Conservation (phyloP, 2,888 invertebrate genomes). For the Spodoptera picta region DNA sequence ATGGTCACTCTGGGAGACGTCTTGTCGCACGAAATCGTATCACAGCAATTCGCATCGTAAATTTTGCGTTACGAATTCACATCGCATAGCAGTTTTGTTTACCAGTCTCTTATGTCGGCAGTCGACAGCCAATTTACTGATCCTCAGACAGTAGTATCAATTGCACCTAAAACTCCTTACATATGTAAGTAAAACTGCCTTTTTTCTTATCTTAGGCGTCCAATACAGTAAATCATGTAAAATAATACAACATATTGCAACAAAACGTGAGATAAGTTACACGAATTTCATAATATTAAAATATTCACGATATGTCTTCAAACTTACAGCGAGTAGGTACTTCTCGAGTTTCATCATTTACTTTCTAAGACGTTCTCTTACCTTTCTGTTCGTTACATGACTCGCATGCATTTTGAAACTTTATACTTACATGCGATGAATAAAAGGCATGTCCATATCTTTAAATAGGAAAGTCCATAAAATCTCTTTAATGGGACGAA, state of each 20-base stretch:
- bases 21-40: no score
- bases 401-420: conserved; percentile 29
- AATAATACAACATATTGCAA: conserved; percentile 5
- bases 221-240: background rate
- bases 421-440: background rate
- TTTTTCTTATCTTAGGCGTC: background rate
- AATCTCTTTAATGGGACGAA: conserved; percentile 15
- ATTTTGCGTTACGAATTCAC: no score
- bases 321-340: conserved; percentile 11
- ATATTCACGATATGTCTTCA: conserved; percentile 17
- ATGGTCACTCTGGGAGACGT: no score
- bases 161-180: no score
- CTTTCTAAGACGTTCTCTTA: conserved; percentile 38
- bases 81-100: no score
- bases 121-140: no score
- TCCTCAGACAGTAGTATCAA: no score
- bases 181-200: no score
- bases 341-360: conserved; percentile 28
- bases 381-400: conserved; percentile 27
- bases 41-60: no score
- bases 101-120: no score
- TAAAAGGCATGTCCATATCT: no score
- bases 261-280: conserved; percentile 13
- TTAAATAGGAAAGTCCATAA: no score
- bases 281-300: conserved; percentile 17